These are phyloP conservation scores for Microtus oregoni DNA, from an alignment of 2,113 vertebrate genomes.

Conservation along the genomic window DNA sequence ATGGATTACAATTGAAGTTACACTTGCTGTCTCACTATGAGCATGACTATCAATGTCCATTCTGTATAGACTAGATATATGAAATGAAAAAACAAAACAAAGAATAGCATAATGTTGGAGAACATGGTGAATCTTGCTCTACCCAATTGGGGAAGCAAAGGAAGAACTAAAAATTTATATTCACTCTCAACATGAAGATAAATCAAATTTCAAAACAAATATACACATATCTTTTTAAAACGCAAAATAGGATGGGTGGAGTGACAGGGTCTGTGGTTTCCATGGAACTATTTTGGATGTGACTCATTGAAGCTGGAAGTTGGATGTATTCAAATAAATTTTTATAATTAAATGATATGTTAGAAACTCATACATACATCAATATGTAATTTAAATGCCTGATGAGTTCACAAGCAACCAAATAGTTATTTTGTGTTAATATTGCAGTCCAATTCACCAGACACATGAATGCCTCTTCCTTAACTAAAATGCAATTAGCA, in stretches of 20 bases:
- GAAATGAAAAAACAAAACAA: not conserved
- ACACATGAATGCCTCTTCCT: slow-evolving; percentile 45
- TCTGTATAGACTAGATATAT: not conserved
- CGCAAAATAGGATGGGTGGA: not conserved
- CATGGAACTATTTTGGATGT: not conserved
- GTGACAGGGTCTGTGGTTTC: not conserved
- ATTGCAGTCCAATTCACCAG: slow-evolving; percentile 36
- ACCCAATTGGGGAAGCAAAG: not conserved
- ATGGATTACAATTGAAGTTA: not conserved
- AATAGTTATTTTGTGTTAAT: slow-evolving; percentile 54
- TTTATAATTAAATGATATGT: slow-evolving; percentile 7
- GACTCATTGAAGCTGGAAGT: not conserved
- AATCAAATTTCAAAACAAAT: not conserved
- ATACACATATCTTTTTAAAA: not conserved
- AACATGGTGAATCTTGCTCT: not conserved
- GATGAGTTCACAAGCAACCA: slow-evolving; percentile 24
- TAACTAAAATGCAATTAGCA: slow-evolving; percentile 63
- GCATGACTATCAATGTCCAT: not conserved
- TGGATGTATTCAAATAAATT: not conserved
- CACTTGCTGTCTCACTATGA: not conserved
- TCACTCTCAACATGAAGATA: not conserved
- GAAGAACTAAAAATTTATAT: slow-evolving; percentile 33
- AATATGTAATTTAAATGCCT: slow-evolving; percentile 65
- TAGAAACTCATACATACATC: slow-evolving; percentile 19
- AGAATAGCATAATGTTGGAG: not conserved